Base-by-base conservation (phyloP, 2,797 vertebrate species). In the Pseudotriccus pelzelni region DNA sequence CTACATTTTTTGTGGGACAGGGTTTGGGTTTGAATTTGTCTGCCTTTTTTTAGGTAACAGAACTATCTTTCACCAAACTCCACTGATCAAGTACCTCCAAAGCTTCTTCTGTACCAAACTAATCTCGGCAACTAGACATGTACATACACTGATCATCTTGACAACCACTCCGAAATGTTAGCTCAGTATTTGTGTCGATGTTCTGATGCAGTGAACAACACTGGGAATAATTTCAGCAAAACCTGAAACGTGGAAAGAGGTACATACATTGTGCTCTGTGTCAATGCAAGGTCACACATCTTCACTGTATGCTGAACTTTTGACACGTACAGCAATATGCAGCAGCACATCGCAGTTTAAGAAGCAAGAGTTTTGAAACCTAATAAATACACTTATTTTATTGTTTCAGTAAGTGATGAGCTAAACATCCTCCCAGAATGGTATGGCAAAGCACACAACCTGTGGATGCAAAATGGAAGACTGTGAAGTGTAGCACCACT, bases 121-220 rank as follows among this genome's bases (percentile, higher is more conserved):
- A 14, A 64, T 12, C 6, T 22, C 22, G 11, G 19, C 8, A 6
- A 63, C 24, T 17, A 23, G n/a, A 55, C 0, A 4, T 8, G 22
- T 30, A 25, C 5, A 6, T 4, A 28, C 4, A 34, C 0, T 6
- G 24, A 72, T 12, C n/a, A 37, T 6, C 43, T 0, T 21, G 22
- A 53, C 7, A 81, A 14, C 3, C 30, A 30, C 43, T n/a, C 6
- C 7, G 6, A 52, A 34, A 13, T 4, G 4, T 28, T 5, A 43
- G 21, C 10, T 37, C 30, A 67, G 16, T 12, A 41, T 19, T 37
- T 28, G 2, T 14, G 15, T 44, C 36, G 15, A 16, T 25, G 15
- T n/a, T 79, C 32, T 41, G 12, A 36, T 3, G 9, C 24, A 36
- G 14, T 1, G 3, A 59, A 50, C 3, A 12, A 3, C 10, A 44